Conservation (phyloP, 64 coral and sea anemone species). For the Acropora tenuis region DNA sequence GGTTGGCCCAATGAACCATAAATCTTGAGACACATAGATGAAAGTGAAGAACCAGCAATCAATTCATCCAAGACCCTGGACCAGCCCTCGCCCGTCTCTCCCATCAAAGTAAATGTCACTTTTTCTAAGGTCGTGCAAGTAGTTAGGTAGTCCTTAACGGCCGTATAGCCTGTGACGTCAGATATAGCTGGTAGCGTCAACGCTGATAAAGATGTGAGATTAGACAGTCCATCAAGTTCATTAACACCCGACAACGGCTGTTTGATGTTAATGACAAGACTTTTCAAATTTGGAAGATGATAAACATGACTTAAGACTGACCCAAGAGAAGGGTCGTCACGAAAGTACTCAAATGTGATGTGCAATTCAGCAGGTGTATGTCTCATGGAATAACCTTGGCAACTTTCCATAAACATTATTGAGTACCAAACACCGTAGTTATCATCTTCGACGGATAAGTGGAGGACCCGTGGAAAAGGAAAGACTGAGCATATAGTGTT, state of each 20-base stretch:
- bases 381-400: background rate
- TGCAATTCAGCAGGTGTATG: background rate
- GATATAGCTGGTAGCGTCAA: background rate
- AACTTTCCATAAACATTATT: background rate
- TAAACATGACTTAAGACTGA: background rate
- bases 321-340: no score
- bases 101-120: background rate
- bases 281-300: background rate
- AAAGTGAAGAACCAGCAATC: background rate
- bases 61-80: background rate
- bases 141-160: background rate
- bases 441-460: background rate
- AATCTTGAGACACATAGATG: background rate
- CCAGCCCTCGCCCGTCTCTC: background rate
- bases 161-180: accelerated
- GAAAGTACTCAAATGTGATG: no score
- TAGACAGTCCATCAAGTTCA: background rate
- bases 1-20: background rate
- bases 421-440: background rate
- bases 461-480: background rate
- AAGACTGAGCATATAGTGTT: background rate
- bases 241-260: background rate
- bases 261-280: background rate
- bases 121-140: background rate
- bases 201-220: background rate